A percentile compares a stretch with the other conserved stretches of the same genome.
Conservation (phyloP, 2,797 vertebrate species). For the Lacerta agilis region DNA sequence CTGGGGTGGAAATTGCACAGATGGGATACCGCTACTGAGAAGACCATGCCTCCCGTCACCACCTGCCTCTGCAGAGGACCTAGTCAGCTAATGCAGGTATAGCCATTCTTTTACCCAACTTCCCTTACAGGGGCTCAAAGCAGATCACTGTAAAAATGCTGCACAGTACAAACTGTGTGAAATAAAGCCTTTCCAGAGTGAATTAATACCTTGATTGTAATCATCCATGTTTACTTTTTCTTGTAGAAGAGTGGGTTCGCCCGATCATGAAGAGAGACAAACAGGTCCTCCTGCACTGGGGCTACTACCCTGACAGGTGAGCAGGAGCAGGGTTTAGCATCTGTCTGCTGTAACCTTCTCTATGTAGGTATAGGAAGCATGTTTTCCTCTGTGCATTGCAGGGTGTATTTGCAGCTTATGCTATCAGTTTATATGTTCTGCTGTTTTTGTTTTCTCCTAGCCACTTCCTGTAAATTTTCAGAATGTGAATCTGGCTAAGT, state of each 20-base stretch:
- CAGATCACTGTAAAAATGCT: neutral
- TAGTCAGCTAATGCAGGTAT: neutral
- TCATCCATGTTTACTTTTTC: constrained; percentile 27
- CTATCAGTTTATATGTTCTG: neutral
- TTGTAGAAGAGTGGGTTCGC: constrained; percentile 96
- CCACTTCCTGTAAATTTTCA: neutral
- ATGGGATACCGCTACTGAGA: neutral
- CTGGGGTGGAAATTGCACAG: neutral
- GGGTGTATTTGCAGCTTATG: neutral
- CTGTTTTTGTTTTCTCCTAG: neutral
- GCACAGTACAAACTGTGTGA: neutral
- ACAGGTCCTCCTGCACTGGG: constrained; percentile 97
- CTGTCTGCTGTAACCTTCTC: too few relatives aligned
- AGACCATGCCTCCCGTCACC: neutral
- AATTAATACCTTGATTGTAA: constrained; percentile 6
- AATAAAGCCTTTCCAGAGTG: neutral
- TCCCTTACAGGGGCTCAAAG: neutral
- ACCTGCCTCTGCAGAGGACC: neutral
- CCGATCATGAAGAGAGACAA: constrained; percentile 98
- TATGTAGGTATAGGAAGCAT: neutral
- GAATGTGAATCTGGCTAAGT: neutral
- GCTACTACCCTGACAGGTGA: constrained; percentile 97
- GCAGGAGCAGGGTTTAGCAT: constrained; percentile 18
- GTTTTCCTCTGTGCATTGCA: neutral
- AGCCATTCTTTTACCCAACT: neutral